Evolutionary conservation across 2,888 invertebrate species (phyloP), one percentile per base, ranked within the genome.

Genomic region (Eupeodes latifasciatus): DNA sequence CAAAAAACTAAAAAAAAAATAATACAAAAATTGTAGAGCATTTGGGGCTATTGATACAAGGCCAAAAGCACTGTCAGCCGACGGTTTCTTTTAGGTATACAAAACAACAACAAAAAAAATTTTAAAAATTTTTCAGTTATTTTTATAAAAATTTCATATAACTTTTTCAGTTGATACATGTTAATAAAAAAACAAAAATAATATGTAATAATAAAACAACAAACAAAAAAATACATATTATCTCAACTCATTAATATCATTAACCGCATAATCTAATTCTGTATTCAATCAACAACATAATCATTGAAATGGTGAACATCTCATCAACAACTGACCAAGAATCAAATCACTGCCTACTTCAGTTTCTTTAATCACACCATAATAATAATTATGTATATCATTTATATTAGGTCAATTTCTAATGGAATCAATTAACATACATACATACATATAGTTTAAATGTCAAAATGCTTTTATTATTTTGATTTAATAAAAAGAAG

Each of bases 31-130:
- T 91, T 91, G 90, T 93, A 93, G 93, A 92, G 91, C 92, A 91
- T 91, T 92, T 92, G 92, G 91, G 92, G 91, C 92, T 91, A 91
- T 91, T 92, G 92, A 93, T 91, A 92, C 93, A 90, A 92, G 93
- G 92, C 93, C 93, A 92, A 93, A 92, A 93, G 93, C 93, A 92
- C 92, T 93, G 92, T 91, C 92, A 91, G 92, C 92, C 91, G 93
- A 93, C 92, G 93, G 93, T 92, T 93, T 93, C 93, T 93, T 93
- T 93, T 93, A 93, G 92, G 91, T 93, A 92, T 91, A 91, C 90
- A 89, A 83, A 69, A 77, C 34, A 80, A 59, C 44, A 44, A 78
- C 72, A 40, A 27, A 64, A 76, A 85, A 55, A 66, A 81, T 75
- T 40, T 40, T 0, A 40, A 76, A 66, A 81, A 76, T 67, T 71